These are phyloP conservation scores for Pogoniulus pusillus DNA, from an alignment of 2,797 vertebrate species.

Conservation along the genomic window DNA sequence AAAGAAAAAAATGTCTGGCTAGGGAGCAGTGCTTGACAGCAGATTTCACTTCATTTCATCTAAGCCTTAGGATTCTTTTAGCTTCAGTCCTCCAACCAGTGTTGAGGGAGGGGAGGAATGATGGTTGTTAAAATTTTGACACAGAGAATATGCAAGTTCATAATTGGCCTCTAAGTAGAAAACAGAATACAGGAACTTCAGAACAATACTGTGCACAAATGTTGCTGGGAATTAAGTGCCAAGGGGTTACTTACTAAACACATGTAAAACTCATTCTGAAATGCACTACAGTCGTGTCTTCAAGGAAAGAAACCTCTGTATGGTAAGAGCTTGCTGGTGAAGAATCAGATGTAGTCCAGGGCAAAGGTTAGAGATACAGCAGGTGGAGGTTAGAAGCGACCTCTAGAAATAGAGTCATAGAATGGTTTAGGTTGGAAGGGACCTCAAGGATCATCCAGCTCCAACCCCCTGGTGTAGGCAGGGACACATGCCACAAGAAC, in stretches of 20 bases:
- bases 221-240: neutral
- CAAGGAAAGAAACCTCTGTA: neutral
- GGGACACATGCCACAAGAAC: too few relatives aligned
- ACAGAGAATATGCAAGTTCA: neutral
- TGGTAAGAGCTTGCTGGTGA: neutral
- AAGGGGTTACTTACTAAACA: neutral
- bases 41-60: neutral
- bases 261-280: neutral
- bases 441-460: too few relatives aligned
- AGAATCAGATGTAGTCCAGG: neutral
- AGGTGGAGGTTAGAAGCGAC: neutral
- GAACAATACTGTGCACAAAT: neutral
- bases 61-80: neutral
- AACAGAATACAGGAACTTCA: neutral
- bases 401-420: too few relatives aligned
- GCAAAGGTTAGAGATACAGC: neutral
- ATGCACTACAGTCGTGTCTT: neutral
- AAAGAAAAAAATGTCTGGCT: neutral
- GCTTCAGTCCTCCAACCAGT: neutral
- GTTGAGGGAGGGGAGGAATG: neutral
- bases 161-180: neutral
- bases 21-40: neutral
- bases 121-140: neutral
- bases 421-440: too few relatives aligned
- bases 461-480: too few relatives aligned